Conservation (phyloP, 1,140 invertebrate genomes). For the Lamellibrachia luymesi region DNA sequence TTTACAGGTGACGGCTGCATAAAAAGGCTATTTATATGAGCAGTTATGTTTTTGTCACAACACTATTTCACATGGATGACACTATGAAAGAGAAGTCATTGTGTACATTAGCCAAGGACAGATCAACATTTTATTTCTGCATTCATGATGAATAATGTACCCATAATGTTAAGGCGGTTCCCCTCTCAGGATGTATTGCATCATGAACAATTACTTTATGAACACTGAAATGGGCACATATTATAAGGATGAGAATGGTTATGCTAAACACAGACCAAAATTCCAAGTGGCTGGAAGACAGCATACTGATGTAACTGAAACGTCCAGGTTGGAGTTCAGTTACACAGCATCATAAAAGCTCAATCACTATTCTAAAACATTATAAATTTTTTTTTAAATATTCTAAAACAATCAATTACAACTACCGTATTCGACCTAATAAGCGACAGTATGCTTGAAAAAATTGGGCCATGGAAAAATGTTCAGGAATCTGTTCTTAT, state of each 20-base stretch:
- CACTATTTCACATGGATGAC: not conserved
- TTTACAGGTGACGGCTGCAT: not conserved
- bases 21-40: not conserved
- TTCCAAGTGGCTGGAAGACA: no score
- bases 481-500: no score
- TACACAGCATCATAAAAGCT: no score
- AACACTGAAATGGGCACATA: not conserved
- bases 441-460: no score
- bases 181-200: not conserved
- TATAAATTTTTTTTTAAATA: no score
- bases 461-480: no score
- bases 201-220: not conserved
- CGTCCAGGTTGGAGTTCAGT: no score
- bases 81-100: not conserved
- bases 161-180: not conserved
- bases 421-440: no score
- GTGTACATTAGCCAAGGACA: not conserved
- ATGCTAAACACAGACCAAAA: no score
- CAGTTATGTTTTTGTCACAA: not conserved
- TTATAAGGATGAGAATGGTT: not conserved
- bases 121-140: slow-evolving; percentile 1
- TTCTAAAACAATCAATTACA: no score
- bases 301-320: no score
- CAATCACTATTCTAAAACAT: no score
- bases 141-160: not conserved